Evolutionary conservation across 2,797 vertebrate genomes (phyloP).

Genomic region (Anisognathus igniventris): DNA sequence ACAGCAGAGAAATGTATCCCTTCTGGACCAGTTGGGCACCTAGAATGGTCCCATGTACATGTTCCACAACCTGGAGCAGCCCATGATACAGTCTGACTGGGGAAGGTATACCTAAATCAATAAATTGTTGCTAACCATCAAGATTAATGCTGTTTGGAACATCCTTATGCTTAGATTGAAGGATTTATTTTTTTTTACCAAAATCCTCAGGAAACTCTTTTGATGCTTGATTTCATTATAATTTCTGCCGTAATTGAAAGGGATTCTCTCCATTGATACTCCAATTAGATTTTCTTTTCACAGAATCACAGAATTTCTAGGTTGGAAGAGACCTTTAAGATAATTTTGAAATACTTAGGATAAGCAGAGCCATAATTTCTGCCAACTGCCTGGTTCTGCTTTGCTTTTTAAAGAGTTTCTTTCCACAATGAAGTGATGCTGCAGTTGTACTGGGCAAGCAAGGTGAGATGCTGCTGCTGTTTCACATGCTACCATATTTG

Average conservation of each 20-base stretch:
- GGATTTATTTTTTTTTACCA: neutral
- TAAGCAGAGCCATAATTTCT: neutral
- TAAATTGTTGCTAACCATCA: neutral
- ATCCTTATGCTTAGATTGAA: neutral
- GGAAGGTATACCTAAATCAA: neutral
- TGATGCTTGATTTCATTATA: neutral
- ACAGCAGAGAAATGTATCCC: neutral
- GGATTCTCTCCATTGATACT: neutral
- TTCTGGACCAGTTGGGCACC: neutral
- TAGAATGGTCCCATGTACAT: neutral
- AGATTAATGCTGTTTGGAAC: neutral
- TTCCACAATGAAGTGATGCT: neutral
- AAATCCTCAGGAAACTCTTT: neutral
- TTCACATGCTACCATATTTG: neutral
- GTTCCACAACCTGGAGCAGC: neutral
- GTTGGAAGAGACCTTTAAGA: too few species aligned
- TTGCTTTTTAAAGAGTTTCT: neutral
- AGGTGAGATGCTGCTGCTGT: neutral
- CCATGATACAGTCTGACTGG: neutral
- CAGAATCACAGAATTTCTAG: too few species aligned
- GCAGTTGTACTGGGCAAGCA: neutral
- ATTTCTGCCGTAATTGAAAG: neutral
- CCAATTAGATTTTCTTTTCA: neutral
- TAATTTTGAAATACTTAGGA: neutral
- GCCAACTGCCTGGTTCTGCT: neutral